These are phyloP conservation scores for Phallusia fumigata DNA, from an alignment of 23 tunicate species.

Conservation along the genomic window DNA sequence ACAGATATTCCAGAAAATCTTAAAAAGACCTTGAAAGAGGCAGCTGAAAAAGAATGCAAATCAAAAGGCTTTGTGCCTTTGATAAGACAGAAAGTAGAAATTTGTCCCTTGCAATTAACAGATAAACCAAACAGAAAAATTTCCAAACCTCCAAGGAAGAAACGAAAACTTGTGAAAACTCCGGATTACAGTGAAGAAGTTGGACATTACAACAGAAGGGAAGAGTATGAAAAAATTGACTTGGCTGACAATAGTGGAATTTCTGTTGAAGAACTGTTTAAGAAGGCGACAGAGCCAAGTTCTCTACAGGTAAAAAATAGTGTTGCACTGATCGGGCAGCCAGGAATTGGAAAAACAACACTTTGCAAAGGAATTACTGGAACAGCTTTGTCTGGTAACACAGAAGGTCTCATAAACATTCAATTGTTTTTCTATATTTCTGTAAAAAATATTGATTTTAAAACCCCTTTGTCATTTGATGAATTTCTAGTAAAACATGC, in stretches of 20 bases:
- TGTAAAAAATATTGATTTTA: neutral
- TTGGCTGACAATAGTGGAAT: neutral
- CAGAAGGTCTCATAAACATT: neutral
- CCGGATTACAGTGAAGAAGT: neutral
- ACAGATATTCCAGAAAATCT: neutral
- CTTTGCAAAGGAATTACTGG: neutral
- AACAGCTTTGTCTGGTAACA: neutral
- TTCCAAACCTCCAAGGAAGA: neutral
- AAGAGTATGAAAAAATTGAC: neutral
- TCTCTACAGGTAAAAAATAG: neutral
- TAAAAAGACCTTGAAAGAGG: neutral
- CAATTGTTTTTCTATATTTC: neutral
- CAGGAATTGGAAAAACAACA: constrained; percentile 2
- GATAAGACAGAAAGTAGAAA: neutral
- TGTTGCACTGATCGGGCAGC: neutral
- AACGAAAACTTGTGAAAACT: neutral
- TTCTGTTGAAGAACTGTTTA: neutral
- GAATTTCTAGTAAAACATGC: neutral
- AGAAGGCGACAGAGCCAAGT: neutral
- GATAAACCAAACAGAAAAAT: neutral
- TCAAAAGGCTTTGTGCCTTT: neutral
- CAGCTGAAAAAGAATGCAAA: neutral
- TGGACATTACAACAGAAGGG: constrained; percentile 3
- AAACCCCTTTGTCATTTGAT: neutral
- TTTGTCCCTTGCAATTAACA: neutral